Evolutionary conservation across 1,140 invertebrate species (phyloP), one percentile per base, ranked within the genome.

Genomic region (Lordiphosa clarofinis): DNA sequence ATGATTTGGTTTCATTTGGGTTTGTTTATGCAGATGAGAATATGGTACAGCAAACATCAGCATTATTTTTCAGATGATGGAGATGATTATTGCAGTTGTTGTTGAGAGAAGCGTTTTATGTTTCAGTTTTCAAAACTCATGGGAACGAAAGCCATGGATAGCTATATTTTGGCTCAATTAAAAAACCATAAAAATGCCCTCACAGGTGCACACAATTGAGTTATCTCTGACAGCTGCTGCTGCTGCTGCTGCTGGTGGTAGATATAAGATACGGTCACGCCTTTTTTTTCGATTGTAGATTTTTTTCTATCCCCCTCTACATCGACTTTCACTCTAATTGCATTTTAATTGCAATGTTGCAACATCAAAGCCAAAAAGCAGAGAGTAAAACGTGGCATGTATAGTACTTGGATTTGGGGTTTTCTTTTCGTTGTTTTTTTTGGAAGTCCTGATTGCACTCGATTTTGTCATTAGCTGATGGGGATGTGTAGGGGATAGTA

Each of bases 281-380:
- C 33, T 44, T 33, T 31, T 31, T 55, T 31, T 31, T 31, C 28
- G 28, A 31, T 31, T 31, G 28, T 31, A 31, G 10, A 35, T 19
- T 21, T 11, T 9, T 4, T 24, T 11, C 0, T 6, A 11, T 12
- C 42, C 37, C 38, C 35, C 21, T 43, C 53, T 31, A 28, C 31
- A 21, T 56, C 43, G 24, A 73, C 50, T 76, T 61, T 37, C 48
- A 47, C 59, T 52, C 67, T 84, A 84, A 81, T 84, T 81, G 63
- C 78, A 71, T 82, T 84, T 81, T 81, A 82, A 81, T 82, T 81
- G 76, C 63, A 61, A 60, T 49, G 24, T 55, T 55, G 19, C 57
- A 35, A 13, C 33, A 31, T 43, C 37, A 42, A 36, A 46, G 8
- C 24, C 6, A 31, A 19, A 48, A 21, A 21, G 15, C 7, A 37